A percentile compares a stretch with the other conserved stretches of the same genome.
Evolutionary conservation across 1,140 invertebrate genomes (phyloP).

Genomic region (Drosophila burlai): DNA sequence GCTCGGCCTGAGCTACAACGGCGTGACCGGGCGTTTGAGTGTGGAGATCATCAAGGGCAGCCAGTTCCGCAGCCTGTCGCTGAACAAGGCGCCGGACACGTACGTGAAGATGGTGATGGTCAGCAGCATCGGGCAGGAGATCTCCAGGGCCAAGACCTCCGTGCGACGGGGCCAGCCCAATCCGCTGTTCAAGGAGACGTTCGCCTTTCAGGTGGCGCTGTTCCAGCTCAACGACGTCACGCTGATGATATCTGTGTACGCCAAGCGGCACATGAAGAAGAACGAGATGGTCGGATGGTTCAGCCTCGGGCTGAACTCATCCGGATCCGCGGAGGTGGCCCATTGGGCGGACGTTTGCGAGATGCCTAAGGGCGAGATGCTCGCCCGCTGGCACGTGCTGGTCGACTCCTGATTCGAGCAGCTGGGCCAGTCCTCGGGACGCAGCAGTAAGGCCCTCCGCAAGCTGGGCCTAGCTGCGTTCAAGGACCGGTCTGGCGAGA

Average conservation of each 20-base stretch:
- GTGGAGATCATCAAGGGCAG: slow-evolving; percentile 97
- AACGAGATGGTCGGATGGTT: slow-evolving; percentile 99
- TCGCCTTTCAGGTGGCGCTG: slow-evolving; percentile 97
- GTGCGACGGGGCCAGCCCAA: slow-evolving; percentile 96
- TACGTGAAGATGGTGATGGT: slow-evolving; percentile 96
- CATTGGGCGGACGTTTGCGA: slow-evolving; percentile 97
- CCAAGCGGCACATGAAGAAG: slow-evolving; percentile 95
- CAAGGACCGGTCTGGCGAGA: slow-evolving; percentile 79
- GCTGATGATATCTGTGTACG: slow-evolving; percentile 96
- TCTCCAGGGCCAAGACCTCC: slow-evolving; percentile 96
- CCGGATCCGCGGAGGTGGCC: slow-evolving; percentile 95
- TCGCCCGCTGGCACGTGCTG: slow-evolving; percentile 90
- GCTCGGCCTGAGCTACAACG: slow-evolving; percentile 95
- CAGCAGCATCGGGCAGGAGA: slow-evolving; percentile 96
- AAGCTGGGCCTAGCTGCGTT: slow-evolving; percentile 74
- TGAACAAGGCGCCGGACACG: slow-evolving; percentile 94
- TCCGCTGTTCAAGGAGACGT: slow-evolving; percentile 97
- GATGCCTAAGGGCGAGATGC: slow-evolving; percentile 84
- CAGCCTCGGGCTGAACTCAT: slow-evolving; percentile 95
- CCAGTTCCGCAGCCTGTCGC: slow-evolving; percentile 92
- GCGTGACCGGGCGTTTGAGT: slow-evolving; percentile 95
- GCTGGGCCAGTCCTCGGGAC: slow-evolving; percentile 80
- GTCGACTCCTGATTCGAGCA: slow-evolving; percentile 86
- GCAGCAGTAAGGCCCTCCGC: slow-evolving; percentile 67
- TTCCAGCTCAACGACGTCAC: slow-evolving; percentile 98